Conservation (phyloP, 1,140 invertebrate genomes). For the Tetramorium parvispinum region DNA sequence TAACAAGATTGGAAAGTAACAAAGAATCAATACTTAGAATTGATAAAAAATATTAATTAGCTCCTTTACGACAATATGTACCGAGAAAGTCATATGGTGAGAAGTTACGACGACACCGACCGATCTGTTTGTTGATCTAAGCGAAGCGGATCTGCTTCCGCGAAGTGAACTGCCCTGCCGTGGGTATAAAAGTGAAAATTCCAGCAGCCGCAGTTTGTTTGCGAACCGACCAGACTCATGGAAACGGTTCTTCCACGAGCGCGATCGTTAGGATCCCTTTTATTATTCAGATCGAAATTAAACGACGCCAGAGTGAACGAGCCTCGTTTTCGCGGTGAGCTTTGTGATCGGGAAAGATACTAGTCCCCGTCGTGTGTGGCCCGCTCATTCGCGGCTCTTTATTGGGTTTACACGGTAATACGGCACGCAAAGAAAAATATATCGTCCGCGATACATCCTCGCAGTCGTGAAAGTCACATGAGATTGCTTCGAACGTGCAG, state of each 20-base stretch:
- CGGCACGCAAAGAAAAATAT: slow-evolving; percentile 70
- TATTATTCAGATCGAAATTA: slow-evolving; percentile 67
- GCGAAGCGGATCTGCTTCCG: slow-evolving; percentile 73
- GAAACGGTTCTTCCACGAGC: slow-evolving; percentile 67
- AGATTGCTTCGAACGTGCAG: slow-evolving; percentile 8
- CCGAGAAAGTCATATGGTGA: slow-evolving; percentile 19
- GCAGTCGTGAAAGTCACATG: slow-evolving; percentile 52
- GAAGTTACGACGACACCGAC: slow-evolving; percentile 53
- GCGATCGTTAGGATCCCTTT: slow-evolving; percentile 69
- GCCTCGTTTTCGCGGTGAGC: slow-evolving; percentile 61
- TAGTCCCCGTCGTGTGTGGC: slow-evolving; percentile 68
- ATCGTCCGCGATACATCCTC: slow-evolving; percentile 60
- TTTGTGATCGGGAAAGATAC: slow-evolving; percentile 63
- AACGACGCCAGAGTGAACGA: slow-evolving; percentile 60
- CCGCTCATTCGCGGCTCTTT: slow-evolving; percentile 72
- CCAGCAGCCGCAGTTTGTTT: slow-evolving; percentile 74
- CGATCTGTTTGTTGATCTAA: slow-evolving; percentile 72
- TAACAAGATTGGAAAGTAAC: too few species aligned
- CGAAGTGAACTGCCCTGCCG: slow-evolving; percentile 74
- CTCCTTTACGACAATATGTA: slow-evolving; percentile 13
- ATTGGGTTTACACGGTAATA: slow-evolving; percentile 74
- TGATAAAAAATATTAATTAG: neutral
- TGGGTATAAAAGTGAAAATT: slow-evolving; percentile 77
- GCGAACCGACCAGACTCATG: slow-evolving; percentile 65
- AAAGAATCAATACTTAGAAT: neutral